phyloP scores from a whole-genome alignment of 2,797 vertebrate species.

The Muraenolepis orangiensis region DNA sequence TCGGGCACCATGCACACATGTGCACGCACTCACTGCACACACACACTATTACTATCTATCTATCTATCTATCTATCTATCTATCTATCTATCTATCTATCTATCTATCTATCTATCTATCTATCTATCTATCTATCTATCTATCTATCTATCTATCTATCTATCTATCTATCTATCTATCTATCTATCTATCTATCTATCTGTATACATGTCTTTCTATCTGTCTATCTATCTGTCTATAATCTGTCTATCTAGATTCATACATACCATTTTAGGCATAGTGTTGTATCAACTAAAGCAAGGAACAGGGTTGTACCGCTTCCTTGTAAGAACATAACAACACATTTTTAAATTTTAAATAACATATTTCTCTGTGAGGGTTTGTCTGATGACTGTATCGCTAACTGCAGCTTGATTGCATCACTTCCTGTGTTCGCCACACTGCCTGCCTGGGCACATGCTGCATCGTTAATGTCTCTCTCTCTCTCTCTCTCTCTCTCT shows the following conservation, averaged over 20 bases:
- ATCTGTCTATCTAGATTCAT: too few relatives aligned
- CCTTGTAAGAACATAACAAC: not conserved
- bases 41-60: not conserved
- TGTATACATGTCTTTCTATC: too few relatives aligned
- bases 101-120: not conserved
- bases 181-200: too few relatives aligned
- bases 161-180: not conserved
- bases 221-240: too few relatives aligned
- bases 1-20: too few relatives aligned
- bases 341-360: too few relatives aligned
- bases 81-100: not conserved
- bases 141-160: too few relatives aligned
- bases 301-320: not conserved
- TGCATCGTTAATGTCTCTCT: not conserved
- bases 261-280: not conserved
- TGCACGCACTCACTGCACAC: too few relatives aligned
- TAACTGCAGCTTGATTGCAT: slow-evolving; percentile 27
- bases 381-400: not conserved
- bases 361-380: too few relatives aligned
- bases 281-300: not conserved
- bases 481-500: slow-evolving; percentile 1
- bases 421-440: slow-evolving; percentile 59
- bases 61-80: not conserved
- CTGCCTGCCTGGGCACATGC: not conserved
- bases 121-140: too few relatives aligned